Conservation (phyloP, 37 sponge, comb jelly and placozoan genomes). For the Diacarnus erythraeanus region DNA sequence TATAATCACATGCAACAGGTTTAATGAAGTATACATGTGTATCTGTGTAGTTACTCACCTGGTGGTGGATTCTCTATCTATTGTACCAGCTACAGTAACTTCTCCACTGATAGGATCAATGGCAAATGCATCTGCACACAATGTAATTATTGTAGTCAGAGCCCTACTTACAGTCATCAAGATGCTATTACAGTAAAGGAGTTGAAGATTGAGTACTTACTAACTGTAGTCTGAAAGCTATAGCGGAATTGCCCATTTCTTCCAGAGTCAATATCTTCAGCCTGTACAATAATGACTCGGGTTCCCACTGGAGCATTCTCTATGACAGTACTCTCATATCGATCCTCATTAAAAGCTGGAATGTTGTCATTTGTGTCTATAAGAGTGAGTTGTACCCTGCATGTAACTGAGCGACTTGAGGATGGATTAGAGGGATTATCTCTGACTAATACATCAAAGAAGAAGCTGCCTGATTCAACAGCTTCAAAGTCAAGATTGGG, state of each 20-base stretch:
- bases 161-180: no score
- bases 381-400: slow-evolving; percentile 21
- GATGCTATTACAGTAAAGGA: not conserved
- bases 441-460: slow-evolving; percentile 21
- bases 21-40: not conserved
- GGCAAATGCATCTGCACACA: slow-evolving; percentile 25
- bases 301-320: slow-evolving; percentile 37
- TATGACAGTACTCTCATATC: slow-evolving; percentile 10
- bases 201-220: slow-evolving; percentile 11
- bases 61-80: slow-evolving; percentile 14
- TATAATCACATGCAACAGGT: not conserved
- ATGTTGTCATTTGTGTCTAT: slow-evolving; percentile 44
- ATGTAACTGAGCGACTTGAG: not conserved
- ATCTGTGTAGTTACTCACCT: slow-evolving; percentile 8
- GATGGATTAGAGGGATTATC: slow-evolving; percentile 18
- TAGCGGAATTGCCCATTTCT: slow-evolving; percentile 47
- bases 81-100: slow-evolving; percentile 5
- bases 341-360: slow-evolving; percentile 30
- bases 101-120: slow-evolving; percentile 32
- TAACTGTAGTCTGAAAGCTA: not conserved
- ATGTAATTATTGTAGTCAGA: no score
- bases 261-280: slow-evolving; percentile 50
- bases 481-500: slow-evolving; percentile 36
- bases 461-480: not conserved
- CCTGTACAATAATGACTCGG: slow-evolving; percentile 6